These are phyloP conservation scores for Parasteatoda lunata DNA, from an alignment of 2,888 invertebrate species.

Conservation along the genomic window DNA sequence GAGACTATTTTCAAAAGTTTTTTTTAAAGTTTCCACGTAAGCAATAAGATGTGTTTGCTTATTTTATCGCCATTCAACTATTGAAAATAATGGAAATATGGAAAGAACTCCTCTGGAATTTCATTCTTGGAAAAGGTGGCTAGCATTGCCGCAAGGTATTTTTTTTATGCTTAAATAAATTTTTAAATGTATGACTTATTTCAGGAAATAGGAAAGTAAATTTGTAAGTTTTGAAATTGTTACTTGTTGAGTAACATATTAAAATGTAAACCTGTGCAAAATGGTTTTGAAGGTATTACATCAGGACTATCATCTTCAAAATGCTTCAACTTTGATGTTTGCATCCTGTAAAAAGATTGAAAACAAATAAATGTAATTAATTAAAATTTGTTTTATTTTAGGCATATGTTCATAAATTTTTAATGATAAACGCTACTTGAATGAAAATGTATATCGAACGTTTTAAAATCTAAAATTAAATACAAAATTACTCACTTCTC, in stretches of 20 bases:
- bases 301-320: slow-evolving; percentile 67
- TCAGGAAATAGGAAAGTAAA: no score
- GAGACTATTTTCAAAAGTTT: no score
- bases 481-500: slow-evolving; percentile 53
- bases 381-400: neutral
- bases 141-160: no score
- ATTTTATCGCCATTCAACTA: no score
- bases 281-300: slow-evolving; percentile 64
- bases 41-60: no score
- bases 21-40: no score
- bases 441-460: neutral
- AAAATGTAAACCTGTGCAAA: slow-evolving; percentile 52
- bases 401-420: neutral
- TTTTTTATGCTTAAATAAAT: neutral
- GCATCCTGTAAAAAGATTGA: slow-evolving; percentile 39
- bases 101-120: no score
- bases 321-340: slow-evolving; percentile 58
- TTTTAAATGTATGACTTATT: neutral
- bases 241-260: no score
- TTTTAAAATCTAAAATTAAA: neutral
- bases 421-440: neutral
- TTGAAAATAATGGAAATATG: no score
- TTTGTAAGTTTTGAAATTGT: no score
- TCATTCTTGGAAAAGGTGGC: no score
- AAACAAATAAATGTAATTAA: neutral